Base-by-base conservation (phyloP, 2,113 vertebrate species). In the Elephantulus edwardii region DNA sequence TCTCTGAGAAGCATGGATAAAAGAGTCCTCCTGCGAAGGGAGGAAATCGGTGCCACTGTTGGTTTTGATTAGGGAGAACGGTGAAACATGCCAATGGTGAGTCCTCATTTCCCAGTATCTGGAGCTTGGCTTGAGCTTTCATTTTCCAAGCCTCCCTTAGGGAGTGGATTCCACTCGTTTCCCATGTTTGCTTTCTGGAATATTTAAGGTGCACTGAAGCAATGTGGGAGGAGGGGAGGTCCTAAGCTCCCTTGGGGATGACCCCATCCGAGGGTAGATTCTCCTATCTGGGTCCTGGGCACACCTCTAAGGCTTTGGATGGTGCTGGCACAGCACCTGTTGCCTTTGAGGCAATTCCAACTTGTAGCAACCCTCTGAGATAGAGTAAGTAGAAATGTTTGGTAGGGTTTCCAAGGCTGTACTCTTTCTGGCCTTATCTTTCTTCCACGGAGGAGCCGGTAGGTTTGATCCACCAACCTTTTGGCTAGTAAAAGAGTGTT, bases 171-270 rank as follows among this genome's bases (percentile, higher is more conserved):
- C 80, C 16, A n/a, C 76, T 35, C 46, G 5, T 83, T 91, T 83
- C 58, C 76, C 85, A 60, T 77, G 13, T 42, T 83, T 83, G 68
- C 28, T 30, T 86, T 89, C 82, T 91, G 48, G 72, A 93, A 92
- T 77, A 89, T 26, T 81, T 66, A 50, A 62, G 56, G 66, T 52
- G 35, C 26, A 33, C 62, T 72, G 40, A 87, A n/a, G 78, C 38
- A 84, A 33, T 54, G 14, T 79, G 3, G 3, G 20, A 2, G n/a
- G n/a, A 5, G 4, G 70, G 42, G 5, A 17, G n/a, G 54, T 54
- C 42, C 38, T 56, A 54, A 74, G 66, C 8, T 5, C 28, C 60
- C 26, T 8, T 17, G 1, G 40, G 40, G 56, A 58, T 24, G 22
- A 2, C 3, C 14, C 8, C 1, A 8, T 9, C n/a, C 46, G 42